Percentiles rank a stretch among this genome's conserved stretches.
Evolutionary conservation across 2,888 invertebrate species (phyloP).

Genomic region (Drepana falcataria): DNA sequence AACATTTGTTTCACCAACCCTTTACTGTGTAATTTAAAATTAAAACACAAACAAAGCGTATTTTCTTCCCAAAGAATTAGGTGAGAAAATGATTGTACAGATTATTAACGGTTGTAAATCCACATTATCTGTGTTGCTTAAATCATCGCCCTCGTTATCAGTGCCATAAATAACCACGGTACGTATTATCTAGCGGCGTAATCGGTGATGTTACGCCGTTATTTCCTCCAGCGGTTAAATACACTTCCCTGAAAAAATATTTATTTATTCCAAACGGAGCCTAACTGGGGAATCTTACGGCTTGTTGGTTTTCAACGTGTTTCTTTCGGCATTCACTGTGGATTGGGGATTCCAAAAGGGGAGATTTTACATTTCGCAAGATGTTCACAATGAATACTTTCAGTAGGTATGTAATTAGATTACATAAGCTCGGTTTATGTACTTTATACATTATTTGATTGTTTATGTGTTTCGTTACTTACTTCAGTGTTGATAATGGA

Average conservation of each 20-base stretch:
- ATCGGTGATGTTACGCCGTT: constrained; percentile 65
- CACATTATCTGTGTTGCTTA: constrained; percentile 64
- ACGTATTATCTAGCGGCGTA: constrained; percentile 61
- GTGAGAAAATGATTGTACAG: constrained; percentile 47
- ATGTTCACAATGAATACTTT: background rate
- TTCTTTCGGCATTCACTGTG: constrained; percentile 20
- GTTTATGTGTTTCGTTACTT: no score
- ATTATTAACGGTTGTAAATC: constrained; percentile 60
- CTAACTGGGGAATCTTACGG: constrained; percentile 31
- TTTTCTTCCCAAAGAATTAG: constrained; percentile 9
- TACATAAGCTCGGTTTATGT: background rate
- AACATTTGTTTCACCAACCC: no score
- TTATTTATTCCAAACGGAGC: constrained; percentile 49
- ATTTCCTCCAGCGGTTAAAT: constrained; percentile 63
- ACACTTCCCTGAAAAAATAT: constrained; percentile 60
- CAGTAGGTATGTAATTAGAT: background rate
- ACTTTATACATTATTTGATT: no score
- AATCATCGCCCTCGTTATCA: constrained; percentile 70
- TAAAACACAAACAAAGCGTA: constrained; percentile 6
- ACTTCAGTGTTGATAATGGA: no score
- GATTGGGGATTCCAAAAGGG: constrained; percentile 8
- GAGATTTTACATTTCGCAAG: background rate
- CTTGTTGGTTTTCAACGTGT: constrained; percentile 38
- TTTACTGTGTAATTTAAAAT: background rate
- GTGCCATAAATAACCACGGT: constrained; percentile 56